Evolutionary conservation across 1,140 invertebrate species (phyloP).

Genomic region (Bombus affinis): DNA sequence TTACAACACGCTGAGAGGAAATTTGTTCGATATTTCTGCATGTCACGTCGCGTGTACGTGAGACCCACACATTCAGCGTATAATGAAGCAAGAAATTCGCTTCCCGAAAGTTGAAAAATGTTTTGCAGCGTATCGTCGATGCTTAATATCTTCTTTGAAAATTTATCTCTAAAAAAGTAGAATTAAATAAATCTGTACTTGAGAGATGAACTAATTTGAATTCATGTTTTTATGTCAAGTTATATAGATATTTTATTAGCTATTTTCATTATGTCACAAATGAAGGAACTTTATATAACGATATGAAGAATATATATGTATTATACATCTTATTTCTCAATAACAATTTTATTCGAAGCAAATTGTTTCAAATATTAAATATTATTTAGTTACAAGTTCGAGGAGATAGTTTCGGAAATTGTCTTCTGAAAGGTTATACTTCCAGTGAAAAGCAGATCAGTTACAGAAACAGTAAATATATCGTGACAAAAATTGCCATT

Average conservation of each 20-base stretch:
- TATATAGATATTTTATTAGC: not conserved
- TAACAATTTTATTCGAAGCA: not conserved
- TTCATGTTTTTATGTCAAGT: not conserved
- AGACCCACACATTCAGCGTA: not conserved
- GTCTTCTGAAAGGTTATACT: not conserved
- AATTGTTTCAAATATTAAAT: not conserved
- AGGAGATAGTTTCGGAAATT: not conserved
- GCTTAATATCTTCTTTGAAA: not conserved
- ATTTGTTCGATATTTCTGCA: slow-evolving; percentile 46
- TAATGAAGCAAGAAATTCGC: slow-evolving; percentile 16
- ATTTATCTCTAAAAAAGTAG: not conserved
- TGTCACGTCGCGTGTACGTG: slow-evolving; percentile 28
- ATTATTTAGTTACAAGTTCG: not conserved
- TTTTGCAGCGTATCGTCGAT: not conserved
- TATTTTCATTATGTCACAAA: too few species aligned
- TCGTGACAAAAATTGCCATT: not conserved
- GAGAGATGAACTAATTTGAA: not conserved
- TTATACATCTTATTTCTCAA: not conserved
- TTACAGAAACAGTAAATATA: not conserved
- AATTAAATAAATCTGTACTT: not conserved
- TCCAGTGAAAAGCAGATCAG: not conserved
- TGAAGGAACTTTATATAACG: too few species aligned
- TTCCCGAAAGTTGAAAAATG: slow-evolving; percentile 1
- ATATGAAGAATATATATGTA: too few species aligned
- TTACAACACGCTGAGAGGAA: slow-evolving; percentile 27